These are phyloP conservation scores for Esox niger DNA, from an alignment of 2,113 vertebrate genomes.

Conservation along the genomic window DNA sequence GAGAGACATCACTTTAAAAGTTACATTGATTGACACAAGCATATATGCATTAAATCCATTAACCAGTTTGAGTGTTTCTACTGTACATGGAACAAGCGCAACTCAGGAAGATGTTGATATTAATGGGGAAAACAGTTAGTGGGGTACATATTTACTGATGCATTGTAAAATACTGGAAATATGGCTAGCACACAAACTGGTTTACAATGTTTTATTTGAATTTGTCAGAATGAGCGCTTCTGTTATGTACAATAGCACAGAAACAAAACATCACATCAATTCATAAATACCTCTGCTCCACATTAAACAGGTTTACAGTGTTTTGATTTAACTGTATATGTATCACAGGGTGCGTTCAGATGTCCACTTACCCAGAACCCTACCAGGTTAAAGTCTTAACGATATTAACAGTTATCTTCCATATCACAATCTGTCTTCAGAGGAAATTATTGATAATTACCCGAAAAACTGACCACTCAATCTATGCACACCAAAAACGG, in stretches of 20 bases:
- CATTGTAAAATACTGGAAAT: no score
- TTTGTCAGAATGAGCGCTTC: constrained; percentile 62
- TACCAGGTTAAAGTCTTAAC: constrained; percentile 6
- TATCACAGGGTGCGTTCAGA: constrained; percentile 9
- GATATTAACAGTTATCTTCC: constrained; percentile 3
- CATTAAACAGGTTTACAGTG: constrained; percentile 12
- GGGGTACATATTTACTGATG: no score
- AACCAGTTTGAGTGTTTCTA: no score
- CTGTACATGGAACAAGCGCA: no score
- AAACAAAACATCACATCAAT: constrained; percentile 67
- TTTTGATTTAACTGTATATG: constrained; percentile 14
- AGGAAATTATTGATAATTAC: constrained; percentile 12
- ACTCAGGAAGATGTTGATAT: no score
- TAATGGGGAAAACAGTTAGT: no score
- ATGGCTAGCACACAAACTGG: not conserved
- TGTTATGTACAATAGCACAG: constrained; percentile 76
- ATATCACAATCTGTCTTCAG: constrained; percentile 20
- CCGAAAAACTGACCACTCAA: not conserved
- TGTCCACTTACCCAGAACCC: constrained; percentile 6
- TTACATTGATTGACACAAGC: no score
- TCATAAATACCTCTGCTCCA: constrained; percentile 69
- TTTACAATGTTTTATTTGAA: constrained; percentile 60
- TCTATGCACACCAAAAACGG: not conserved
- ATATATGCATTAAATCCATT: no score
- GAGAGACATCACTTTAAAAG: no score